Evolutionary conservation across 2,113 vertebrate genomes (phyloP).

Genomic region (Pygoscelis adeliae): DNA sequence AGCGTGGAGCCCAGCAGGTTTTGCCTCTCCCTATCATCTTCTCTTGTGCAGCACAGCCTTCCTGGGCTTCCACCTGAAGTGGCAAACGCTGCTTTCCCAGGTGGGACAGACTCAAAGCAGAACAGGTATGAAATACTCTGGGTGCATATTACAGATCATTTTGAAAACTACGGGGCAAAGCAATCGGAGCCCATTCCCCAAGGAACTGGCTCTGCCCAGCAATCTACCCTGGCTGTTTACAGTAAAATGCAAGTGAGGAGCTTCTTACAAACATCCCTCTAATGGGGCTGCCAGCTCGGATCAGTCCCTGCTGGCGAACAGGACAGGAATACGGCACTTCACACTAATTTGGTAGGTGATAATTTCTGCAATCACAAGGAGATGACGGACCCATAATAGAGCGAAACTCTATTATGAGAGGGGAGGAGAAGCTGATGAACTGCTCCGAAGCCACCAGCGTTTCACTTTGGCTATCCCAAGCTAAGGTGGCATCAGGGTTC

Average conservation of each 20-base stretch:
- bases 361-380: constrained; percentile 10
- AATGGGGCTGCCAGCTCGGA: not conserved
- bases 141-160: rapidly evolving
- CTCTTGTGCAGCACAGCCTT: not conserved
- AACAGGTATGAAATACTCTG: rapidly evolving
- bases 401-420: not conserved
- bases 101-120: not conserved
- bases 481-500: not conserved
- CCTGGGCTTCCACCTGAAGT: not conserved
- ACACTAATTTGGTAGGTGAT: not conserved
- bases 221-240: rapidly evolving
- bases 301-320: not conserved
- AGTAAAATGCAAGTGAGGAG: not conserved
- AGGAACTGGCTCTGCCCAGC: not conserved
- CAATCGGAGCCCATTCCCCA: not conserved
- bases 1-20: not conserved
- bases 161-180: not conserved
- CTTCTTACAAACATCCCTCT: rapidly evolving
- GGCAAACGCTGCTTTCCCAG: not conserved
- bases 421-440: not conserved
- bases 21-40: not conserved
- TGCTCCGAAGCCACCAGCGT: not conserved
- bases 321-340: not conserved
- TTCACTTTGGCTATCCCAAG: not conserved
- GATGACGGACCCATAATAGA: not conserved